Evolutionary conservation across 2,113 vertebrate genomes (phyloP).

Genomic region (Sebastes schlegelii): DNA sequence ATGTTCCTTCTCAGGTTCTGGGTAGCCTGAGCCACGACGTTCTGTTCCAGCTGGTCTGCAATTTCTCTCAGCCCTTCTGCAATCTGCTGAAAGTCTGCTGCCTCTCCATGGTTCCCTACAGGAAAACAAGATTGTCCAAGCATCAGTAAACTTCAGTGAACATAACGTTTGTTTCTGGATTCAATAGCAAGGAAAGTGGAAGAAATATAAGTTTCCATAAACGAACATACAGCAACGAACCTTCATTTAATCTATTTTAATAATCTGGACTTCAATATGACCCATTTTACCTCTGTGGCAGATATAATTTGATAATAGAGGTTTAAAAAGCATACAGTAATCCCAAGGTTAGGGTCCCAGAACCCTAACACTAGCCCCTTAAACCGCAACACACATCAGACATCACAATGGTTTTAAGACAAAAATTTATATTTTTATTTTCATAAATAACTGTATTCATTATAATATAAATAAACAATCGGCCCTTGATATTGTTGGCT

Average conservation of each 20-base stretch:
- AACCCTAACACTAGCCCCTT: no score
- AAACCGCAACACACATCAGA: no score
- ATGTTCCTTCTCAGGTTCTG: slow-evolving; percentile 69
- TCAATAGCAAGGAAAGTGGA: background rate
- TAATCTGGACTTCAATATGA: background rate
- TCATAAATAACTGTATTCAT: no score
- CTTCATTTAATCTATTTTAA: background rate
- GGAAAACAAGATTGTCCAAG: background rate
- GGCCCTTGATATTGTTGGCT: no score
- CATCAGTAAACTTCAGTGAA: background rate
- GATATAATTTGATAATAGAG: background rate
- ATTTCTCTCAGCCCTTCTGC: slow-evolving; percentile 71
- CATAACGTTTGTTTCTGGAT: background rate
- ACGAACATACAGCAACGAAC: background rate
- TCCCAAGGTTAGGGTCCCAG: no score
- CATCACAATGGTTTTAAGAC: no score
- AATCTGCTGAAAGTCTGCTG: slow-evolving; percentile 52
- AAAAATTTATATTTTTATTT: no score
- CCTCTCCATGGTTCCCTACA: slow-evolving; percentile 48
- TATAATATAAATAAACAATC: no score
- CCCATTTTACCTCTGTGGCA: background rate
- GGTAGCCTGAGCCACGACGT: slow-evolving; percentile 61
- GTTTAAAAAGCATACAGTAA: background rate
- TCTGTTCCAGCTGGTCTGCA: slow-evolving; percentile 74
- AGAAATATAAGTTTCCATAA: background rate